Conservation (phyloP, 2,888 invertebrate genomes). For the Chymomyza caudatula region DNA sequence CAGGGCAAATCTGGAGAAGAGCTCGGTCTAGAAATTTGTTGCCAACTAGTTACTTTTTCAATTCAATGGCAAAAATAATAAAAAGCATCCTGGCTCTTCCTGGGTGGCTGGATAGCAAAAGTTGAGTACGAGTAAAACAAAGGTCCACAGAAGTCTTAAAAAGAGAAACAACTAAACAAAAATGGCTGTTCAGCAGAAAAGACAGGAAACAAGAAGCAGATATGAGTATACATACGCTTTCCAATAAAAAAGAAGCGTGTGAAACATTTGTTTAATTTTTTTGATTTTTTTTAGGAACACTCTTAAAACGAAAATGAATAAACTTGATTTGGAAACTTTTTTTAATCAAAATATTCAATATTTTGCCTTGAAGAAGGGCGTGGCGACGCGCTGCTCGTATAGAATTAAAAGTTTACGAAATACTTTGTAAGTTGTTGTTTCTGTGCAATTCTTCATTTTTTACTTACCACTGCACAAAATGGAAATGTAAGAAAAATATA, state of each 20-base stretch:
- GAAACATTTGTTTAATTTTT: conserved; percentile 38
- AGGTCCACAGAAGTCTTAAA: background rate
- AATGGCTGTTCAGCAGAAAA: conserved; percentile 1
- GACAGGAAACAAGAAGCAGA: conserved; percentile 23
- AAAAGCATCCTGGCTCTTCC: background rate
- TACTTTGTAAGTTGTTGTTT: conserved; percentile 16
- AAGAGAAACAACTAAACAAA: conserved; percentile 18
- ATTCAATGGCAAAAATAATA: background rate
- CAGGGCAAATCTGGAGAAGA: conserved; percentile 49
- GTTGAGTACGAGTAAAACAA: background rate
- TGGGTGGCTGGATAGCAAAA: background rate
- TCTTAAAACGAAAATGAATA: background rate
- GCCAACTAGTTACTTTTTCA: background rate
- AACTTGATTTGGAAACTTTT: background rate
- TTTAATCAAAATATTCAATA: conserved; percentile 11
- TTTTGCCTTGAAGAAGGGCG: conserved; percentile 26
- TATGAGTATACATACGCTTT: conserved; percentile 23
- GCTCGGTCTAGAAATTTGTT: conserved; percentile 35
- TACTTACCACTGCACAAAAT: background rate
- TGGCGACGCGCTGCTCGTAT: conserved; percentile 2
- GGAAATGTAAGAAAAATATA: background rate
- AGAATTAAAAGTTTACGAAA: conserved; percentile 21
- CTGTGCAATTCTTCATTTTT: background rate
- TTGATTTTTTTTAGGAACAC: background rate
- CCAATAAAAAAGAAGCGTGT: conserved; percentile 41